phyloP scores from a whole-genome alignment of 2,797 vertebrate species.

The Sciurus vulgaris region DNA sequence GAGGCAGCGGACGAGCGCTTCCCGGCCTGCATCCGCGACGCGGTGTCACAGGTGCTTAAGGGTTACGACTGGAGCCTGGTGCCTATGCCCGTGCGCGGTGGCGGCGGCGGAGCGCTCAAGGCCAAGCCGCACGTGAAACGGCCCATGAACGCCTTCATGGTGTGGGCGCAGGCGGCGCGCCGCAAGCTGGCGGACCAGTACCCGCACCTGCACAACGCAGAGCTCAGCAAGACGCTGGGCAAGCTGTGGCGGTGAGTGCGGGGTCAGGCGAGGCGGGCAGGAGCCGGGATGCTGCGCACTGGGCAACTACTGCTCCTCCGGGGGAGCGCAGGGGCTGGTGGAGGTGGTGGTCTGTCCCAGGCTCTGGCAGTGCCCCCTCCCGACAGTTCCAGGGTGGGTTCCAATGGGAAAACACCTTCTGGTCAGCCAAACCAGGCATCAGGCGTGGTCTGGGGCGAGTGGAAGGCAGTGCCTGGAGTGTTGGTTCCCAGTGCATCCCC shows the following conservation, averaged over 20 bases:
- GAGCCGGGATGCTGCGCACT: background rate
- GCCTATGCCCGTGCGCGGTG: constrained; percentile 96
- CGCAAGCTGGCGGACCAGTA: constrained; percentile 97
- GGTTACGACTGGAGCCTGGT: constrained; percentile 99
- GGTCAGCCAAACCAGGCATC: background rate
- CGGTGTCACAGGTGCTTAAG: constrained; percentile 97
- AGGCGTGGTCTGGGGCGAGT: background rate
- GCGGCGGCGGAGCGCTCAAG: constrained; percentile 91
- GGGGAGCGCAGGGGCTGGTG: background rate
- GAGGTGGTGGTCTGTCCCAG: background rate
- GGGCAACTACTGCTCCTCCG: background rate
- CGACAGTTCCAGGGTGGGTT: constrained; percentile 36
- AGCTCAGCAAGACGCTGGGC: constrained; percentile 97
- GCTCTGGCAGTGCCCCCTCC: background rate
- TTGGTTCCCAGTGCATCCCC: background rate
- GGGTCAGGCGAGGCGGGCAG: background rate
- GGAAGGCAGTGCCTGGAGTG: background rate
- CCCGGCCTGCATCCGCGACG: constrained; percentile 97
- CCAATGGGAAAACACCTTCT: constrained; percentile 56
- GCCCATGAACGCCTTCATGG: constrained; percentile 99
- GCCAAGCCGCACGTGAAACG: constrained; percentile 97
- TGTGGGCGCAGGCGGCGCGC: constrained; percentile 97
- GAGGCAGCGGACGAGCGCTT: constrained; percentile 95
- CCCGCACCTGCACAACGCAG: constrained; percentile 97
- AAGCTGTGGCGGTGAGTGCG: constrained; percentile 95